These are phyloP conservation scores for Podabrus alpinus DNA, from an alignment of 2,888 invertebrate species.

Conservation along the genomic window DNA sequence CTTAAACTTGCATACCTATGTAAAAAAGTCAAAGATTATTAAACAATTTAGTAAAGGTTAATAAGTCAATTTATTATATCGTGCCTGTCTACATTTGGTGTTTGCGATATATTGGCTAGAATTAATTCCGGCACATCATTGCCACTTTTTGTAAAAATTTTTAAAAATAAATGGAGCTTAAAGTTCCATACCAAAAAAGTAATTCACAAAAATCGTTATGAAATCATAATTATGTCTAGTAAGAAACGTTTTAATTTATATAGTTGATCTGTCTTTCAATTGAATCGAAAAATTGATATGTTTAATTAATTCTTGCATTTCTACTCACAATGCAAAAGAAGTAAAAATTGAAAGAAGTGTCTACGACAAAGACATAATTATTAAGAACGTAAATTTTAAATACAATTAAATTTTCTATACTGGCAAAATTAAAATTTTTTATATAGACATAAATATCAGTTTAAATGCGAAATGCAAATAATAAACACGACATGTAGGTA, in stretches of 20 bases:
- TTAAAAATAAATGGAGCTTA: not conserved
- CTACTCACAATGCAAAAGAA: too few relatives aligned
- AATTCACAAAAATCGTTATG: not conserved
- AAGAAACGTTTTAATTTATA: not conserved
- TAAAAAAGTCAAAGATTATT: not conserved
- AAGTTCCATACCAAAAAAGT: not conserved
- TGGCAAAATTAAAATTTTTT: too few relatives aligned
- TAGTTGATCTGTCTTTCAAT: not conserved
- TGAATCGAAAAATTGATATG: too few relatives aligned
- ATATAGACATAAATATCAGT: too few relatives aligned
- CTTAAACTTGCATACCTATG: not conserved
- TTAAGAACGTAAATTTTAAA: too few relatives aligned
- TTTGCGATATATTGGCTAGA: not conserved
- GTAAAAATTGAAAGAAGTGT: too few relatives aligned
- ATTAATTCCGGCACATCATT: slow-evolving; percentile 3
- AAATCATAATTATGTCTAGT: not conserved
- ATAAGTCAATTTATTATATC: not conserved
- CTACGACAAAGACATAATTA: too few relatives aligned
- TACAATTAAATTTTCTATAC: too few relatives aligned
- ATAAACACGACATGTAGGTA: not conserved
- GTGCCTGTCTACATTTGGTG: not conserved
- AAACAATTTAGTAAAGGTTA: not conserved
- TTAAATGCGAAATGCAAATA: not conserved
- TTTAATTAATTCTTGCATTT: too few relatives aligned
- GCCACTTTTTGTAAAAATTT: not conserved